These are phyloP conservation scores for Sphaeridia pumilis DNA, from an alignment of 2,888 invertebrate species.

Conservation along the genomic window DNA sequence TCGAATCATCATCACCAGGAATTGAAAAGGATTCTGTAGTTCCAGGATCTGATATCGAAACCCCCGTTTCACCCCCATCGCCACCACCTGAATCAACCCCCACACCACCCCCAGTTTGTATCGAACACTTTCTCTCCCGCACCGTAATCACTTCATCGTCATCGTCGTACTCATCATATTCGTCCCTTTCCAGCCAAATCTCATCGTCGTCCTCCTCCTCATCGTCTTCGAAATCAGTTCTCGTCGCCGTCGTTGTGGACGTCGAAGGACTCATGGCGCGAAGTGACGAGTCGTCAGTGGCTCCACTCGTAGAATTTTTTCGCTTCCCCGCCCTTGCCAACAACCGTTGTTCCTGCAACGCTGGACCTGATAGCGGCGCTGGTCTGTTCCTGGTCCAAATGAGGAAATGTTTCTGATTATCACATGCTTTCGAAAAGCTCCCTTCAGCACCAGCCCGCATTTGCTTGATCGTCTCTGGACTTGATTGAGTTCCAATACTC, in stretches of 20 bases:
- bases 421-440: constrained; percentile 64
- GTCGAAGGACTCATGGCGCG: too few relatives aligned
- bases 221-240: constrained; percentile 39
- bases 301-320: not conserved
- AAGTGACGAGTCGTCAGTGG: not conserved
- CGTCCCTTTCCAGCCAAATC: constrained; percentile 46
- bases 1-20: not conserved
- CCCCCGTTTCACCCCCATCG: not conserved
- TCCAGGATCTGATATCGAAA: not conserved
- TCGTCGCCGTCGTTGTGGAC: not conserved
- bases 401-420: constrained; percentile 61
- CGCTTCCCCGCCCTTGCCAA: not conserved
- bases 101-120: not conserved
- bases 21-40: not conserved
- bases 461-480: not conserved
- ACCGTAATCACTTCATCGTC: constrained; percentile 31
- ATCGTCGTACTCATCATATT: constrained; percentile 38
- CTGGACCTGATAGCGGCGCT: constrained; percentile 26
- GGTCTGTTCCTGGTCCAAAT: constrained; percentile 50
- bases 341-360: constrained; percentile 21
- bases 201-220: constrained; percentile 55
- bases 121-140: constrained; percentile 14
- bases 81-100: not conserved
- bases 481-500: not conserved
- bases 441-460: constrained; percentile 6